A percentile compares a stretch with the other conserved stretches of the same genome.
Evolutionary conservation across 2,113 vertebrate genomes (phyloP).

Genomic region (Trogon surrucura): DNA sequence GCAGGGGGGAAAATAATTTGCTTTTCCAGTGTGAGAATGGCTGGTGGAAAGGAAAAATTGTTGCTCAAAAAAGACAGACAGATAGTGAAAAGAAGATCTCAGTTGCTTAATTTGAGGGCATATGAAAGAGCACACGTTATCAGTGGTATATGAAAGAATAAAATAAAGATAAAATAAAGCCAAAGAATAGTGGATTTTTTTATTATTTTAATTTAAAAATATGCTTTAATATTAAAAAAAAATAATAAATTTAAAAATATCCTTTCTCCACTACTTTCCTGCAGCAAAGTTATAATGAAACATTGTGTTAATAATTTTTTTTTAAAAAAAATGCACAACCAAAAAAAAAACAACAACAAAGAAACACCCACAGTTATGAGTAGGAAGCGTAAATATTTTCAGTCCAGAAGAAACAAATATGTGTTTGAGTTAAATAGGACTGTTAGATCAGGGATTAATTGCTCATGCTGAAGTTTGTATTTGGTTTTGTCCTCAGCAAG

Average conservation of each 20-base stretch:
- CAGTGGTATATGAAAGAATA: background rate
- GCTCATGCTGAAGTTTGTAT: background rate
- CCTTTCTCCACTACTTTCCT: background rate
- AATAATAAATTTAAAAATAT: background rate
- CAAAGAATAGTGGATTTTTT: accelerated
- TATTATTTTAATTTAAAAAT: background rate
- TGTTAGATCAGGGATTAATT: background rate
- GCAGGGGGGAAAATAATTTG: background rate
- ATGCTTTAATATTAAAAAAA: background rate
- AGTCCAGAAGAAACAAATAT: background rate
- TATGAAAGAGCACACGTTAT: background rate
- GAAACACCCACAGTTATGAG: background rate
- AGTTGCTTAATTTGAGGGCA: background rate
- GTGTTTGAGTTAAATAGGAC: background rate
- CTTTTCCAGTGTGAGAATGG: background rate
- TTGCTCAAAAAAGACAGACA: background rate
- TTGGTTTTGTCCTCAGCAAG: background rate
- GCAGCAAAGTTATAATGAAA: background rate
- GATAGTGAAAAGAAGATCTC: background rate
- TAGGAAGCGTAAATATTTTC: background rate
- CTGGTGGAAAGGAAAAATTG: background rate
- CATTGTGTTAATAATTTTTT: background rate
- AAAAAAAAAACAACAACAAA: background rate
- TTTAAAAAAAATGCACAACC: accelerated
- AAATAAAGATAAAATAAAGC: background rate